These are phyloP conservation scores for Anarrhichthys ocellatus DNA, from an alignment of 2,113 vertebrate genomes.

Conservation along the genomic window DNA sequence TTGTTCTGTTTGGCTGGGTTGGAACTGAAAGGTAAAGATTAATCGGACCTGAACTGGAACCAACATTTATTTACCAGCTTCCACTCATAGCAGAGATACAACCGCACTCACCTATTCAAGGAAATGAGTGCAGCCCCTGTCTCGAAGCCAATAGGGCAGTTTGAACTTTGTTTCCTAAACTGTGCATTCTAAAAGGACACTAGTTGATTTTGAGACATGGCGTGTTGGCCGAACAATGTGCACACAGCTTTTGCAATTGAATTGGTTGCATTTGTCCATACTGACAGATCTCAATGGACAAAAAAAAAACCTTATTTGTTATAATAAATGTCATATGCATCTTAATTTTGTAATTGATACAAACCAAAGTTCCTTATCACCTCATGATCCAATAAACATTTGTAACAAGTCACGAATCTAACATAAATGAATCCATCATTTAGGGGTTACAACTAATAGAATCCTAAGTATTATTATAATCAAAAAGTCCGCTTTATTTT, in stretches of 20 bases:
- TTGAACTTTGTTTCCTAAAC: slow-evolving; percentile 49
- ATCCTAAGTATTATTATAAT: not conserved
- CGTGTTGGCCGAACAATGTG: slow-evolving; percentile 36
- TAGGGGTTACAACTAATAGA: not conserved
- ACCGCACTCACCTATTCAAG: slow-evolving; percentile 37
- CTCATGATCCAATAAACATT: not conserved
- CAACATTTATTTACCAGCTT: slow-evolving; percentile 70
- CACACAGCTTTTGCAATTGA: slow-evolving; percentile 56
- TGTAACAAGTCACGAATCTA: not conserved
- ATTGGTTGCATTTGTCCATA: slow-evolving; percentile 31
- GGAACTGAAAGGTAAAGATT: slow-evolving; percentile 72
- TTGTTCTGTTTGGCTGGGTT: slow-evolving; percentile 75
- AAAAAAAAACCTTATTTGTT: not conserved
- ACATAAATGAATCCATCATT: not conserved
- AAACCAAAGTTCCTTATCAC: not conserved
- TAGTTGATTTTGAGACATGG: slow-evolving; percentile 42
- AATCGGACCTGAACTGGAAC: slow-evolving; percentile 73
- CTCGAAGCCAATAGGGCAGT: slow-evolving; percentile 19
- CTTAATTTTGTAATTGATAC: not conserved
- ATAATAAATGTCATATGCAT: not conserved
- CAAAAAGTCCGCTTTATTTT: not conserved
- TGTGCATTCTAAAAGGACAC: slow-evolving; percentile 17
- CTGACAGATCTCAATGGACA: slow-evolving; percentile 26
- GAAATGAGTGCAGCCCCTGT: not conserved
- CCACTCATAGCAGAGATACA: slow-evolving; percentile 37